Percentiles rank a stretch among this genome's conserved stretches.
Evolutionary conservation across 2,797 vertebrate species (phyloP).

Genomic region (Chaetodon trifasciatus): DNA sequence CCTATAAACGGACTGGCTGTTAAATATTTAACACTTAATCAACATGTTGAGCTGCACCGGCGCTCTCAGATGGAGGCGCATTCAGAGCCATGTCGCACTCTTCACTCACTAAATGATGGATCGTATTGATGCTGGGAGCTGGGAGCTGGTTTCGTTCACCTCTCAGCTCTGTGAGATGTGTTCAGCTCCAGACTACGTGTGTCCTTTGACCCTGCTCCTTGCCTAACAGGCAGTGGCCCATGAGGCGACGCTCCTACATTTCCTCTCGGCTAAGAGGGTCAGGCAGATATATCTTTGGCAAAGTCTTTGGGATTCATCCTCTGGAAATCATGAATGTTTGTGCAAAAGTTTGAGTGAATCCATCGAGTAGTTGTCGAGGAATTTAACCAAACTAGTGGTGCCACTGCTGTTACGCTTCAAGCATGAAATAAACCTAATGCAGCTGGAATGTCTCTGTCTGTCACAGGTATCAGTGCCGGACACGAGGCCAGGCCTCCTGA

Average conservation of each 20-base stretch:
- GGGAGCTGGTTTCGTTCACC: background rate
- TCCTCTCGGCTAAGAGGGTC: conserved; percentile 10
- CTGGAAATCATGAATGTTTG: background rate
- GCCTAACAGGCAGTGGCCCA: background rate
- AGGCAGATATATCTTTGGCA: background rate
- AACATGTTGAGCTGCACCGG: background rate
- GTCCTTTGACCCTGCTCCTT: conserved; percentile 3
- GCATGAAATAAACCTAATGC: background rate
- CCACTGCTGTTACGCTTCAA: background rate
- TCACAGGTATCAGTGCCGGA: conserved; percentile 1
- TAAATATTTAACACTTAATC: conserved; percentile 15
- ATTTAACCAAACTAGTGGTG: no score
- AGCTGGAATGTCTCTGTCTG: conserved; percentile 6
- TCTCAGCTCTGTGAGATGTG: background rate
- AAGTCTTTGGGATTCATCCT: no score
- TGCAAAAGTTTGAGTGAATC: no score
- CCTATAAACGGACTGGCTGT: background rate
- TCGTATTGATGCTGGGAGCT: background rate
- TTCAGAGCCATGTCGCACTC: background rate
- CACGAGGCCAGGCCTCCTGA: conserved; percentile 7
- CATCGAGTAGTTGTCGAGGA: no score
- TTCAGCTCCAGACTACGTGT: background rate
- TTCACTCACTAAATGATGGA: background rate
- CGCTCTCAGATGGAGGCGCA: background rate
- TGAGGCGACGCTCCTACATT: conserved; percentile 4